Conservation (phyloP, 2,888 invertebrate species). For the Arrhopalites spinosus region DNA sequence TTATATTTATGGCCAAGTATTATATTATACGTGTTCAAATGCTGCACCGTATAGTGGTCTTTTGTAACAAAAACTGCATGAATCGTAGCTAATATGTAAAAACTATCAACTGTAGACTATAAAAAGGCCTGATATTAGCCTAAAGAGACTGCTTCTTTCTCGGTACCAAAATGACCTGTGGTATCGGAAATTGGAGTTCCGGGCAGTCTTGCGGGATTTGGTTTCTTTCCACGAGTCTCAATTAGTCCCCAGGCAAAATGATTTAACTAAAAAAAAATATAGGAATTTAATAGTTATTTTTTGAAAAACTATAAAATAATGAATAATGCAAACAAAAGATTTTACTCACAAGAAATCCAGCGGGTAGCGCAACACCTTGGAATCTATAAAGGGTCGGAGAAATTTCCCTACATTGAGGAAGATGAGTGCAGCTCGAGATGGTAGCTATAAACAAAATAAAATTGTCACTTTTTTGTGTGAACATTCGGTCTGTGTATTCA, state of each 20-base stretch:
- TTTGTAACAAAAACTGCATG: too few relatives aligned
- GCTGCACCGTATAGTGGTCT: too few relatives aligned
- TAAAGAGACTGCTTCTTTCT: neutral
- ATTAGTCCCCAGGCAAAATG: constrained; percentile 79
- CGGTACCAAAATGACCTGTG: too few relatives aligned
- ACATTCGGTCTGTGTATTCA: too few relatives aligned
- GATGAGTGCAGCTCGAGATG: constrained; percentile 65
- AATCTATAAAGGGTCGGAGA: constrained; percentile 76
- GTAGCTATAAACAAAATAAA: too few relatives aligned
- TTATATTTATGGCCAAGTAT: too few relatives aligned
- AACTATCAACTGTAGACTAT: neutral
- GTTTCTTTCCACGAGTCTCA: constrained; percentile 73
- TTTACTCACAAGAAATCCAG: constrained; percentile 66
- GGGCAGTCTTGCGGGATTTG: constrained; percentile 59
- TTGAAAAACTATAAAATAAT: too few relatives aligned
- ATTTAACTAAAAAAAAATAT: constrained; percentile 64
- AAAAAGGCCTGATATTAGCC: neutral
- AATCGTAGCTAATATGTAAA: neutral
- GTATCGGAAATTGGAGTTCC: constrained; percentile 18
- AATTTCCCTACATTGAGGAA: constrained; percentile 41
- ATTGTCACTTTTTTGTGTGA: too few relatives aligned
- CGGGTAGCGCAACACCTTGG: constrained; percentile 87
- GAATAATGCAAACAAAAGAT: too few relatives aligned
- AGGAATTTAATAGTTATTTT: neutral
- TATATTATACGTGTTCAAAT: too few relatives aligned